phyloP scores from a whole-genome alignment of 2,797 vertebrate species.

The Petrocephalus sullivani region DNA sequence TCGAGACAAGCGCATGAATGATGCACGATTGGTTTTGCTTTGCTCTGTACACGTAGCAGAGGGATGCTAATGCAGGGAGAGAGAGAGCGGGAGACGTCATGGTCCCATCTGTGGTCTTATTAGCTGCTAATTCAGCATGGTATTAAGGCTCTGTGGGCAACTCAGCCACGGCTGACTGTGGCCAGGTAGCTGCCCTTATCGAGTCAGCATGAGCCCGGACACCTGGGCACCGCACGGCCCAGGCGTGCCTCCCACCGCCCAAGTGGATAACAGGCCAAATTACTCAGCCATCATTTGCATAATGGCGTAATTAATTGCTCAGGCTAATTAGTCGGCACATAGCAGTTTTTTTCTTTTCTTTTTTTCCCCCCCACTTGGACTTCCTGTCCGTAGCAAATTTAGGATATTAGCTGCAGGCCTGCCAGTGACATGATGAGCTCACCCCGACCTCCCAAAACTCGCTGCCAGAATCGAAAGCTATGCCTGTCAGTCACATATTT shows the following conservation, averaged over 20 bases:
- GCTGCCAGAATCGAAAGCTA: slow-evolving; percentile 66
- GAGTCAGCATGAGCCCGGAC: slow-evolving; percentile 21
- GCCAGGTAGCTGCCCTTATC: slow-evolving; percentile 59
- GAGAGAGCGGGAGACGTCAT: too few relatives aligned
- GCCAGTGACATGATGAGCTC: slow-evolving; percentile 66
- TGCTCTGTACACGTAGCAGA: neutral
- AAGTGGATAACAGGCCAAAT: slow-evolving; percentile 78
- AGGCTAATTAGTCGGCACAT: slow-evolving; percentile 95
- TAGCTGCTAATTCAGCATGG: slow-evolving; percentile 9
- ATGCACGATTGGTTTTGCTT: neutral
- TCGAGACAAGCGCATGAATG: neutral
- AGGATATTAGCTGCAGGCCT: slow-evolving; percentile 43
- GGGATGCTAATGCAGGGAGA: neutral
- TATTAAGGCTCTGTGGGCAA: neutral
- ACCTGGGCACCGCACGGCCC: neutral
- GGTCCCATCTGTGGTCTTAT: slow-evolving; percentile 12
- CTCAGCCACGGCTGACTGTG: slow-evolving; percentile 37
- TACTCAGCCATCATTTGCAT: slow-evolving; percentile 96
- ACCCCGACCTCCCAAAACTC: slow-evolving; percentile 59
- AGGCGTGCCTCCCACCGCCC: slow-evolving; percentile 84
- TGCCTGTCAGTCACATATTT: slow-evolving; percentile 42
- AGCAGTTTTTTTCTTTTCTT: slow-evolving; percentile 51
- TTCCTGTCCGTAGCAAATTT: slow-evolving; percentile 77
- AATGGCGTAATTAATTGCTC: slow-evolving; percentile 95
- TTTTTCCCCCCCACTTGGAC: slow-evolving; percentile 73